A percentile compares a stretch with the other conserved stretches of the same genome.
Evolutionary conservation across 2,888 invertebrate genomes (phyloP).

Genomic region (Drosophila seclusa): DNA sequence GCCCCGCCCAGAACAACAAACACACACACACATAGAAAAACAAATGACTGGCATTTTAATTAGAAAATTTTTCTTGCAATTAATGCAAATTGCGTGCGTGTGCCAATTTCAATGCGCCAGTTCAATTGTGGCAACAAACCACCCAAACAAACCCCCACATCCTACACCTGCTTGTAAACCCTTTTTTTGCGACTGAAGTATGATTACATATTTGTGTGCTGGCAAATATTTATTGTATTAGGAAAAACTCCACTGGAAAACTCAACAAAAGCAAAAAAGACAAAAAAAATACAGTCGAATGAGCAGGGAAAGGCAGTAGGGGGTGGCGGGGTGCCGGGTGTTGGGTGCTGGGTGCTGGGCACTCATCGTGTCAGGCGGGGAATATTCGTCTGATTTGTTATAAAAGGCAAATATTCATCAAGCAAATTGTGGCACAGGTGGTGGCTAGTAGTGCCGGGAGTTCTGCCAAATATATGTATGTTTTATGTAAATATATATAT

Average conservation of each 20-base stretch:
- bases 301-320: not conserved
- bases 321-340: too few relatives aligned
- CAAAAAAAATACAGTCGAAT: constrained; percentile 30
- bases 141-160: not conserved
- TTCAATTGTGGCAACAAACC: constrained; percentile 61
- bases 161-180: constrained; percentile 33
- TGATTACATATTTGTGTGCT: constrained; percentile 76
- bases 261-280: constrained; percentile 32
- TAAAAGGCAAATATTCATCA: constrained; percentile 79
- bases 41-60: constrained; percentile 81
- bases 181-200: constrained; percentile 63
- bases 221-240: constrained; percentile 80
- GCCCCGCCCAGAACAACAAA: not conserved
- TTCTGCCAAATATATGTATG: not conserved
- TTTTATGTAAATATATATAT: not conserved
- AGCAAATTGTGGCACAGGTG: constrained; percentile 65
- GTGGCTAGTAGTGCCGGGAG: not conserved
- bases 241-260: constrained; percentile 55
- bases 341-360: not conserved
- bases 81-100: constrained; percentile 81
- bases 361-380: constrained; percentile 57
- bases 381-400: constrained; percentile 69
- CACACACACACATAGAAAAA: constrained; percentile 13
- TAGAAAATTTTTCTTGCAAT: constrained; percentile 81
- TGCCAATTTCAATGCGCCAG: constrained; percentile 75